These are phyloP conservation scores for Oncorhynchus kisutch DNA, from an alignment of 2,113 vertebrate genomes.

Conservation along the genomic window DNA sequence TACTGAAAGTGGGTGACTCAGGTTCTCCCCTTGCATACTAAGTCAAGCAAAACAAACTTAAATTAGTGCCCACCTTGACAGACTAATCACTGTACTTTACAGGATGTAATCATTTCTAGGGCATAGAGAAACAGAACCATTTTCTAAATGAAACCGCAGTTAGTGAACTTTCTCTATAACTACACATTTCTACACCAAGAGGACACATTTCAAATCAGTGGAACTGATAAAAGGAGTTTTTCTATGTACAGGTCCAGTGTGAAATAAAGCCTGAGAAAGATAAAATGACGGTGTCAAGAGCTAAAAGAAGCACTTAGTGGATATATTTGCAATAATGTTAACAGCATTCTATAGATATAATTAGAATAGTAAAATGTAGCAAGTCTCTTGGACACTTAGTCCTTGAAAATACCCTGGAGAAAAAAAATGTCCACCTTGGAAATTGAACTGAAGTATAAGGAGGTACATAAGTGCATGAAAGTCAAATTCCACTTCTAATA, in stretches of 20 bases:
- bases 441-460: neutral
- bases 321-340: neutral
- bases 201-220: neutral
- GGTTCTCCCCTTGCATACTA: slow-evolving; percentile 1
- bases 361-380: neutral
- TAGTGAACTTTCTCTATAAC: neutral
- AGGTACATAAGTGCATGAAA: neutral
- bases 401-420: neutral
- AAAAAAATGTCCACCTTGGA: neutral
- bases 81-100: neutral
- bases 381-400: neutral
- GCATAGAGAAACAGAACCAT: neutral
- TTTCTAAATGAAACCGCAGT: neutral
- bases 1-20: neutral
- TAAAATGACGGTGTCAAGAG: slow-evolving; percentile 21
- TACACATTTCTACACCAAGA: neutral
- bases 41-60: slow-evolving; percentile 4
- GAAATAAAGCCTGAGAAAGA: slow-evolving; percentile 35
- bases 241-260: slow-evolving; percentile 51
- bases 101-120: neutral
- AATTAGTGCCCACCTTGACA: neutral
- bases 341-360: neutral
- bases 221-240: neutral
- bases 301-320: neutral
- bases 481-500: neutral